phyloP scores from a whole-genome alignment of 2,797 vertebrate species.

The Sebastes cheni region DNA sequence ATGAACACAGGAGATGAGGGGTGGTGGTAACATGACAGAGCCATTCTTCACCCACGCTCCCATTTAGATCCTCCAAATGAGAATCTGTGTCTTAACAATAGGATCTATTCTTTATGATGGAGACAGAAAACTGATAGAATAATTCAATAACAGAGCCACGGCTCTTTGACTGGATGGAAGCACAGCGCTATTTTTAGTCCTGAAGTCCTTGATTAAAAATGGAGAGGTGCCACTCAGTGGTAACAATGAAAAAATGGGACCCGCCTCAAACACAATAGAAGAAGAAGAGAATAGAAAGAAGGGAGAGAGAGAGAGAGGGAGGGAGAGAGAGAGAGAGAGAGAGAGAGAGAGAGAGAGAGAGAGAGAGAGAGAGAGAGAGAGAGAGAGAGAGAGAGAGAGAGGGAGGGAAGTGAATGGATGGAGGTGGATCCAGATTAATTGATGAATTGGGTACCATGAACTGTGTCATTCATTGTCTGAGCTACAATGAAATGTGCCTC shows the following conservation, averaged over 20 bases:
- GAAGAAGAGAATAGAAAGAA: neutral
- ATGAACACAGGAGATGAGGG: constrained; percentile 20
- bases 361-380: too few relatives aligned
- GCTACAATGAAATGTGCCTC: constrained; percentile 45
- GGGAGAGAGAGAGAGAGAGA: too few relatives aligned
- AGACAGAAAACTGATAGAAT: constrained; percentile 39
- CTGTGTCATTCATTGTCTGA: constrained; percentile 53
- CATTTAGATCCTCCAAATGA: constrained; percentile 30
- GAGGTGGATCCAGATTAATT: constrained; percentile 47
- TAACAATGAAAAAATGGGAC: neutral
- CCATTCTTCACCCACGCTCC: constrained; percentile 27
- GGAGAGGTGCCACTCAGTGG: constrained; percentile 47
- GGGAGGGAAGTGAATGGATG: neutral
- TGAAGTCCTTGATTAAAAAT: constrained; percentile 50
- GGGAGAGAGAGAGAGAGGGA: too few relatives aligned
- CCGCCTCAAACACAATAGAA: constrained; percentile 15
- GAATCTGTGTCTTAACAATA: constrained; percentile 28
- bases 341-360: too few relatives aligned
- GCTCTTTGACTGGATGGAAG: constrained; percentile 18
- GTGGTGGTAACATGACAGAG: constrained; percentile 27
- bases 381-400: too few relatives aligned
- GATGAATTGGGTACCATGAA: constrained; percentile 36
- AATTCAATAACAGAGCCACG: constrained; percentile 24
- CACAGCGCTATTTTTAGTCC: constrained; percentile 32
- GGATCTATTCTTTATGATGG: constrained; percentile 14